Percentiles rank a stretch among this genome's conserved stretches.
Evolutionary conservation across 2,888 invertebrate species (phyloP).

Genomic region (Icerya purchasi): DNA sequence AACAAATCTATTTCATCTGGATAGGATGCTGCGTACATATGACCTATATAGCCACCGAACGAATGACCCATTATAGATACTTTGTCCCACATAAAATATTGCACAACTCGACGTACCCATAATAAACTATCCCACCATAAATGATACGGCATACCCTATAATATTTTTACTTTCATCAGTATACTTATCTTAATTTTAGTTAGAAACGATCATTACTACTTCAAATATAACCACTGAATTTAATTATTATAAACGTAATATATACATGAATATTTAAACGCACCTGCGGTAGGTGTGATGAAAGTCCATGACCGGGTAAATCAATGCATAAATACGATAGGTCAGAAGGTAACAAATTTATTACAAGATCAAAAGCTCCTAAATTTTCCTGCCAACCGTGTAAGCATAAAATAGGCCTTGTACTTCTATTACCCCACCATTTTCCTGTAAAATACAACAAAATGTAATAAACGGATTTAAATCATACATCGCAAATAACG

Average conservation of each 20-base stretch:
- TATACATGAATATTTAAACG: no score
- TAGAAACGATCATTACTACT: no score
- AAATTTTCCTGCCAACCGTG: constrained; percentile 82
- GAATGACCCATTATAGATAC: constrained; percentile 55
- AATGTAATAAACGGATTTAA: no score
- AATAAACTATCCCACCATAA: constrained; percentile 34
- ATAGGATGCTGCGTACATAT: constrained; percentile 55
- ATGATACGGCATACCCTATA: constrained; percentile 46
- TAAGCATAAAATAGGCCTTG: constrained; percentile 53
- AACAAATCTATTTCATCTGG: constrained; percentile 46
- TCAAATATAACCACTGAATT: no score
- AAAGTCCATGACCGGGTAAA: no score
- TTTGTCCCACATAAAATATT: constrained; percentile 52
- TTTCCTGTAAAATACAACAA: constrained; percentile 39
- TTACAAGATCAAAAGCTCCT: constrained; percentile 55
- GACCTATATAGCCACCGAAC: constrained; percentile 54
- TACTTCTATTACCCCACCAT: constrained; percentile 56
- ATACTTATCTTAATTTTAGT: no score
- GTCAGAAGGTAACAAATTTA: constrained; percentile 40
- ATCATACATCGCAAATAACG: no score
- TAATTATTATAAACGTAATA: no score
- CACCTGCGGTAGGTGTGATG: no score
- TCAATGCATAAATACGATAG: constrained; percentile 53
- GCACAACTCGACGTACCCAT: constrained; percentile 42
- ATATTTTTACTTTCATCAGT: no score